These are phyloP conservation scores for Scolopax rusticola DNA, from an alignment of 2,797 vertebrate genomes.

Conservation along the genomic window DNA sequence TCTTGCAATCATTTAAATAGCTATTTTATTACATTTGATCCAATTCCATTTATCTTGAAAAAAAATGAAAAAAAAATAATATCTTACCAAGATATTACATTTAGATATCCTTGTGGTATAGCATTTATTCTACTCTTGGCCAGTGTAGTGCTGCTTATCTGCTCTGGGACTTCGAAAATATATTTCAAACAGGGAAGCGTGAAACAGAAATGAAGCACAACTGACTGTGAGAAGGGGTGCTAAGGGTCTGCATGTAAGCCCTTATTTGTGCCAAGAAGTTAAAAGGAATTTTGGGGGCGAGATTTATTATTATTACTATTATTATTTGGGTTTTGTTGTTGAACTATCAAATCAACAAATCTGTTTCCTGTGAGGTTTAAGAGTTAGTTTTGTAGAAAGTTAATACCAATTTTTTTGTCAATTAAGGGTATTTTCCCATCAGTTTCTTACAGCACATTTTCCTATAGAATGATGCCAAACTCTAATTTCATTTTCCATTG, in stretches of 20 bases:
- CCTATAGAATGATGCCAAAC: conserved; percentile 11
- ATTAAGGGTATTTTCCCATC: not conserved
- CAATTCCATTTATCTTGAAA: not conserved
- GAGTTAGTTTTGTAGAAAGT: not conserved
- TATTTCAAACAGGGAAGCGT: not conserved
- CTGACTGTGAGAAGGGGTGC: too few species aligned
- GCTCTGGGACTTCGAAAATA: not conserved
- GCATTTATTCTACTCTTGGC: not conserved
- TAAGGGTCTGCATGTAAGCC: not conserved
- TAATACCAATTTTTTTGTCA: not conserved
- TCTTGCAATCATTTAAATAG: not conserved
- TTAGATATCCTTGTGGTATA: not conserved
- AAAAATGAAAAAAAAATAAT: not conserved
- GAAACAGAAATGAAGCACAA: not conserved
- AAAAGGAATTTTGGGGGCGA: not conserved
- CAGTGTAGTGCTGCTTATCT: not conserved
- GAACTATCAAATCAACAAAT: not conserved
- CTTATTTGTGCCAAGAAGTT: not conserved
- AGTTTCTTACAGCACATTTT: not conserved
- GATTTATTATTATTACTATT: not conserved
- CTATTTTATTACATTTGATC: not conserved
- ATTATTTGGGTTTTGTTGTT: too few species aligned
- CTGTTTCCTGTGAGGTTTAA: not conserved
- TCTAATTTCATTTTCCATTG: conserved; percentile 24
- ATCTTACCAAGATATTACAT: not conserved